These are phyloP conservation scores for Palaemon carinicauda DNA, from an alignment of 1,140 invertebrate genomes.

Conservation along the genomic window DNA sequence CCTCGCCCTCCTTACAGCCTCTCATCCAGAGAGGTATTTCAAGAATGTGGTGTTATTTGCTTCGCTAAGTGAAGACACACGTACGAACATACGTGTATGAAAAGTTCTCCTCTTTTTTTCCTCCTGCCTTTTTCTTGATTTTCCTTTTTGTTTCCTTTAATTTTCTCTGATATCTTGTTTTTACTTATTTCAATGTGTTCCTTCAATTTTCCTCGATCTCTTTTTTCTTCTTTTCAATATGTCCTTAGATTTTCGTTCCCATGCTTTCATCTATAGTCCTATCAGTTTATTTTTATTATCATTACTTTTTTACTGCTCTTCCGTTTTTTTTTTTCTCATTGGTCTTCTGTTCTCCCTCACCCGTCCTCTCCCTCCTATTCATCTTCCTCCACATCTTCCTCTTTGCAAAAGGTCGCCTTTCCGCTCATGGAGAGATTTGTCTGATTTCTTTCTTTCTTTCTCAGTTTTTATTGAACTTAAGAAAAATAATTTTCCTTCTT, in stretches of 20 bases:
- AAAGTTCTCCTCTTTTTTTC: background rate
- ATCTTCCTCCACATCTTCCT: background rate
- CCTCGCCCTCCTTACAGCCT: background rate
- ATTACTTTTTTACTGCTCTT: background rate
- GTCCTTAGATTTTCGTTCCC: background rate
- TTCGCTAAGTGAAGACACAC: background rate
- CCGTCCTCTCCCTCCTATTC: background rate
- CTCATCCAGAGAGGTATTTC: slow-evolving; percentile 30
- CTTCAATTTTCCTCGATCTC: background rate
- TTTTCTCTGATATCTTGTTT: background rate
- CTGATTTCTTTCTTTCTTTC: background rate
- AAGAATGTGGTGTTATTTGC: slow-evolving; percentile 48
- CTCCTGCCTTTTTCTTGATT: background rate
- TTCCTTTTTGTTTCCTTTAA: background rate
- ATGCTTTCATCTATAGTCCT: background rate
- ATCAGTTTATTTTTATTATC: background rate
- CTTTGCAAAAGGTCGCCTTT: background rate
- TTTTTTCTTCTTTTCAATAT: background rate
- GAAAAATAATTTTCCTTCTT: background rate
- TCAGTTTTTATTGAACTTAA: background rate
- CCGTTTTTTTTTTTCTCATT: background rate
- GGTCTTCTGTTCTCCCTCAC: background rate
- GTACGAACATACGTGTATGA: background rate
- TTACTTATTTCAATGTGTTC: background rate
- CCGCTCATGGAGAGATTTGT: background rate